Conservation (phyloP, 1,140 invertebrate species). For the Scaptomyza pallida region DNA sequence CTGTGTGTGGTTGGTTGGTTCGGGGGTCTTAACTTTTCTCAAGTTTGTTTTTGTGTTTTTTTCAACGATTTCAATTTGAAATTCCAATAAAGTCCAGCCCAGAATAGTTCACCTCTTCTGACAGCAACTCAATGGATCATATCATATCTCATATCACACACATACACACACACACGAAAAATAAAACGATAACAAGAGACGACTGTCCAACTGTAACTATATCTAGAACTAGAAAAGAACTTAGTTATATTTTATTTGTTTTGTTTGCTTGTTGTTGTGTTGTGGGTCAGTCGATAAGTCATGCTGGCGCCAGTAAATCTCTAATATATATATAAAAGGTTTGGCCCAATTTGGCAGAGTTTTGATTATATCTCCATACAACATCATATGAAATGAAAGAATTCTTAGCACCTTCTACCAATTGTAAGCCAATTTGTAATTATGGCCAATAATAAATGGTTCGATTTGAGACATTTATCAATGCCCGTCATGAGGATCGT, state of each 20-base stretch:
- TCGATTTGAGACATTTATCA: slow-evolving; percentile 53
- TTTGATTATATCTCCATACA: too few species aligned
- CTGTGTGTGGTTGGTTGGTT: not conserved
- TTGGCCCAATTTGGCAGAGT: slow-evolving; percentile 4
- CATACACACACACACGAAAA: not conserved
- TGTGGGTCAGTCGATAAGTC: slow-evolving; percentile 31
- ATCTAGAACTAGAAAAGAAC: slow-evolving; percentile 20
- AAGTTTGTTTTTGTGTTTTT: slow-evolving; percentile 10
- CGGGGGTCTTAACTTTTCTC: slow-evolving; percentile 48
- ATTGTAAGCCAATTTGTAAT: slow-evolving; percentile 3
- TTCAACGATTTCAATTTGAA: slow-evolving; percentile 28
- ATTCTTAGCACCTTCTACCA: not conserved
- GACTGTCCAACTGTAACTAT: slow-evolving; percentile 7
- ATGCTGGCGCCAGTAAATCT: slow-evolving; percentile 30
- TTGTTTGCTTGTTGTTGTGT: slow-evolving; percentile 6
- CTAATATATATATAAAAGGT: too few species aligned
- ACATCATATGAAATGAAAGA: too few species aligned
- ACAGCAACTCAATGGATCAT: slow-evolving; percentile 55
- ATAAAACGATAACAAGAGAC: slow-evolving; percentile 19
- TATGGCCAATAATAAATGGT: slow-evolving; percentile 26
- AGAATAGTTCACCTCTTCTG: slow-evolving; percentile 16
- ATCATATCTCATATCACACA: slow-evolving; percentile 62
- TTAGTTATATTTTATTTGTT: slow-evolving; percentile 15
- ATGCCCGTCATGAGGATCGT: slow-evolving; percentile 47
- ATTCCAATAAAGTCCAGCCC: slow-evolving; percentile 18